Conservation (phyloP, 2,888 invertebrate genomes). For the Callyntrura guangdongensis region DNA sequence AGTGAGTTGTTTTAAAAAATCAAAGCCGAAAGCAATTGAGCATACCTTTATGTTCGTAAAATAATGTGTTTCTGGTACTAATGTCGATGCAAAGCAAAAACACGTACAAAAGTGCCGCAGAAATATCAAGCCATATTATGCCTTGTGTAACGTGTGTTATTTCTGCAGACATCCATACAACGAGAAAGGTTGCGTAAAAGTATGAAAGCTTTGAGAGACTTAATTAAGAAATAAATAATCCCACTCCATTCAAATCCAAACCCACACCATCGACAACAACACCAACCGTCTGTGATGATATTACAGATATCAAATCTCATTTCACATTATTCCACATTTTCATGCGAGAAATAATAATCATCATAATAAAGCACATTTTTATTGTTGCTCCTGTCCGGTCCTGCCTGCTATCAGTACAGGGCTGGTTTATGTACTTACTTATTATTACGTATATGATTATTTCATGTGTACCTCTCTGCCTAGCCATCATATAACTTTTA, state of each 20-base stretch:
- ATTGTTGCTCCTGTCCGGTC: constrained; percentile 25
- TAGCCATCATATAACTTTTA: background rate
- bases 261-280: constrained; percentile 13
- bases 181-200: background rate
- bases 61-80: no score
- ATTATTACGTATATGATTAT: background rate
- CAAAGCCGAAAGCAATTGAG: no score
- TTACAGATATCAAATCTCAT: constrained; percentile 73
- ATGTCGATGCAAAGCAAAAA: no score
- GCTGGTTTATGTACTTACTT: background rate
- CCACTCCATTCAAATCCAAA: constrained; percentile 30
- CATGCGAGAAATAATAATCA: constrained; percentile 58
- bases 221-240: constrained; percentile 75
- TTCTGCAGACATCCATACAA: background rate
- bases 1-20: no score
- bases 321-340: constrained; percentile 46
- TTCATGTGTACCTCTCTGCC: background rate
- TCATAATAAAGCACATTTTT: constrained; percentile 48
- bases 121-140: no score
- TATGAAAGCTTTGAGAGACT: background rate
- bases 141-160: background rate
- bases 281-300: constrained; percentile 60
- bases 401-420: background rate
- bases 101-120: no score
- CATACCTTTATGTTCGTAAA: no score